Conservation (phyloP, 2,113 vertebrate genomes). For the Takifugu bimaculatus region DNA sequence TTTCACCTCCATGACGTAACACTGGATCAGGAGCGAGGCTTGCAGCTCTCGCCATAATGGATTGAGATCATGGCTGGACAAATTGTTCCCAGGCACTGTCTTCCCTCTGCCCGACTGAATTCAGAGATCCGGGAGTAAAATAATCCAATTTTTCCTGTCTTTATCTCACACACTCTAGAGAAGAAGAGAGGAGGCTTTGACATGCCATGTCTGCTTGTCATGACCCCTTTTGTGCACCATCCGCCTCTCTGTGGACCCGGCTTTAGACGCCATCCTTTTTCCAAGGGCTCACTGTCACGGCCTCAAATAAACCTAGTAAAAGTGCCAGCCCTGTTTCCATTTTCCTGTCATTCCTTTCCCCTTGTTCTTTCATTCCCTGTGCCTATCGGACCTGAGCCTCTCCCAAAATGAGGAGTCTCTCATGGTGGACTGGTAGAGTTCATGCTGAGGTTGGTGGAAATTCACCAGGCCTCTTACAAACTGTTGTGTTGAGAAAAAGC, state of each 20-base stretch:
- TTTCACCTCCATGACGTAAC: slow-evolving; percentile 57
- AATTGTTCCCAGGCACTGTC: slow-evolving; percentile 77
- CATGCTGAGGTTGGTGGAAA: slow-evolving; percentile 68
- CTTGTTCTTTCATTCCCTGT: slow-evolving; percentile 51
- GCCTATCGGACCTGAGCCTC: slow-evolving; percentile 66
- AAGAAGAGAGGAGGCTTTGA: slow-evolving; percentile 67
- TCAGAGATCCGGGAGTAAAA: slow-evolving; percentile 70
- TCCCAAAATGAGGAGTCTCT: slow-evolving; percentile 65
- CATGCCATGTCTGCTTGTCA: slow-evolving; percentile 75
- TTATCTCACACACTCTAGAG: slow-evolving; percentile 68
- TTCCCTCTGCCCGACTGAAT: slow-evolving; percentile 60
- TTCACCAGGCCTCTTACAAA: slow-evolving; percentile 69
- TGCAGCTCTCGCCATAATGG: slow-evolving; percentile 69
- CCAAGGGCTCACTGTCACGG: slow-evolving; percentile 69
- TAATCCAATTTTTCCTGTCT: slow-evolving; percentile 74
- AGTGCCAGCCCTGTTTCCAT: slow-evolving; percentile 70
- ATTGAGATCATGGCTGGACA: slow-evolving; percentile 73
- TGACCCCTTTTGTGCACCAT: slow-evolving; percentile 68
- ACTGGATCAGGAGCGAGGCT: slow-evolving; percentile 59
- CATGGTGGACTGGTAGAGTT: slow-evolving; percentile 65
- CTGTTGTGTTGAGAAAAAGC: slow-evolving; percentile 63
- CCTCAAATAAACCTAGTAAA: slow-evolving; percentile 71
- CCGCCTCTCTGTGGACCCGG: slow-evolving; percentile 62
- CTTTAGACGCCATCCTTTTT: slow-evolving; percentile 64
- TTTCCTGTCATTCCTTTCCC: slow-evolving; percentile 53